Evolutionary conservation across 2,888 invertebrate species (phyloP).

Genomic region (Busseola fusca): DNA sequence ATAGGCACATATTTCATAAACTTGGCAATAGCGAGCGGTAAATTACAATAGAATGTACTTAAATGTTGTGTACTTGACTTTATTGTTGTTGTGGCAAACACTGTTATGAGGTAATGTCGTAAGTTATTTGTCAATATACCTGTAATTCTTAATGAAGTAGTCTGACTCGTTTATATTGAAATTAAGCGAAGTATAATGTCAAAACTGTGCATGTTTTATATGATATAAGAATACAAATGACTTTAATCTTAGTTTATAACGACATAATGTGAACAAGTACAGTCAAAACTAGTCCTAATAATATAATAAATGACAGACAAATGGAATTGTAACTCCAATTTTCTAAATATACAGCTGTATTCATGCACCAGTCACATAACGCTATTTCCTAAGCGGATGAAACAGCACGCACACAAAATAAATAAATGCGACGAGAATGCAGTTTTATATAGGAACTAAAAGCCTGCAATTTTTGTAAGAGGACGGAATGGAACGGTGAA

Average conservation of each 20-base stretch:
- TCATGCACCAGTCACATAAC: slow-evolving; percentile 18
- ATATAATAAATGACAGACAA: slow-evolving; percentile 33
- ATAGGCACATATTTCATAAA: slow-evolving; percentile 44
- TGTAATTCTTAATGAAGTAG: slow-evolving; percentile 39
- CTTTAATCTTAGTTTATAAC: slow-evolving; percentile 18
- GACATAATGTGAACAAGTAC: neutral
- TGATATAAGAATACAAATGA: slow-evolving; percentile 19
- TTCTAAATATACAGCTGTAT: slow-evolving; percentile 24
- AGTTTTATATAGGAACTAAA: slow-evolving; percentile 14
- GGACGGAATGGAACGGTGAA: neutral
- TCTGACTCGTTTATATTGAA: slow-evolving; percentile 35
- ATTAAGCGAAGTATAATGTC: slow-evolving; percentile 4
- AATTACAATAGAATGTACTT: slow-evolving; percentile 40
- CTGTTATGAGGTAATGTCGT: slow-evolving; percentile 36
- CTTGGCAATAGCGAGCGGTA: slow-evolving; percentile 42
- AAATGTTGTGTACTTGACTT: slow-evolving; percentile 35
- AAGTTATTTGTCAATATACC: slow-evolving; percentile 43
- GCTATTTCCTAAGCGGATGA: slow-evolving; percentile 26
- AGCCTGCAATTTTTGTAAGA: slow-evolving; percentile 8
- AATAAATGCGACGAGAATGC: slow-evolving; percentile 13
- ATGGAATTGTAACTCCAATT: slow-evolving; percentile 29
- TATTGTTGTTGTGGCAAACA: slow-evolving; percentile 28
- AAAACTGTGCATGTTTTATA: slow-evolving; percentile 23
- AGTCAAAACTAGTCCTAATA: slow-evolving; percentile 30
- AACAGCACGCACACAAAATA: slow-evolving; percentile 20